Base-by-base conservation (phyloP, 2,113 vertebrate genomes). In the Hystrix cristata region DNA sequence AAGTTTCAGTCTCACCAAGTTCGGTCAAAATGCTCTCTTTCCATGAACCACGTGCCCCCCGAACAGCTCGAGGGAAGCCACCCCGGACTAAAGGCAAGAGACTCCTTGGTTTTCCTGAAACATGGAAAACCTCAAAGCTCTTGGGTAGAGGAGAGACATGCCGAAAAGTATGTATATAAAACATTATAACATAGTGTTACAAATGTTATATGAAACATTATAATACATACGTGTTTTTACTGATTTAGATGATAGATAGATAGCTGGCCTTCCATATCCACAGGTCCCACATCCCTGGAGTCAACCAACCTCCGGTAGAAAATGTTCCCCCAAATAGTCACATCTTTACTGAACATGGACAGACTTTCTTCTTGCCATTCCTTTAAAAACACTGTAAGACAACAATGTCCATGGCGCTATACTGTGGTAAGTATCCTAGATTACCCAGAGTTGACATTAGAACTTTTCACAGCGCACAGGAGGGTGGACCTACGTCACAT, bases 41-140 rank as follows among this genome's bases (percentile, higher is more conserved):
- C 74, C 5, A 71, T 11, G 14, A 3, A 7, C 13, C 25, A 57
- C 11, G 2, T 1, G 1, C 1, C 19, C 21, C 21, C 48, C 67
- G 5, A 48, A 83, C n/a, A 23, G 64, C 29, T 53, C 59, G 65
- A 62, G 7, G 8, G 16, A 31, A 59, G 34, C 55, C 34, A 38
- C n/a, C 15, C 43, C 57, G 34, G 76, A 16, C 23, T 53, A 16
- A 55, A 62, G 5, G 9, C 3, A 62, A 62, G 34, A 92, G 57
- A 55, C 1, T 21, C 11, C 8, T 23, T n/a, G 13, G 0, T 46
- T 71, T 81, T 67, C 76, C 65, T 60, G 51, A 69, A 21, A 62
- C 8, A 21, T 7, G 27, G 29, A 60, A 81, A 89, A 62, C 10
- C 72, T 60, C 59, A 6, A 79, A 88, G 51, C 3, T 10, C 74